Conservation (phyloP, 1,140 invertebrate species). For the Cydia strobilella region DNA sequence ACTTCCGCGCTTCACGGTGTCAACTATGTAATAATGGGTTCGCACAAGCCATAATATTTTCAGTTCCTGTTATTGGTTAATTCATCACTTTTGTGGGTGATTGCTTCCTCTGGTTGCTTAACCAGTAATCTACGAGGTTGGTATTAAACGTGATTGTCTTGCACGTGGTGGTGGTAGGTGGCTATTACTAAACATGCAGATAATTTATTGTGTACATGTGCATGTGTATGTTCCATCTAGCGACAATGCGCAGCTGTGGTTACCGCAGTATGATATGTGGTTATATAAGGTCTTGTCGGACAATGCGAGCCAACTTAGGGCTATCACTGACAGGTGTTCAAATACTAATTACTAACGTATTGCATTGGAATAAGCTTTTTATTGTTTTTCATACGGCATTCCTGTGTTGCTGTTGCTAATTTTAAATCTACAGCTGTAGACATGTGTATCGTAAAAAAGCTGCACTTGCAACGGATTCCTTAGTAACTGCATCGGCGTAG, state of each 20-base stretch:
- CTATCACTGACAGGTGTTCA: constrained; percentile 32
- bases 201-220: constrained; percentile 41
- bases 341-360: constrained; percentile 18
- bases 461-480: not conserved
- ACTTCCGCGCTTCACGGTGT: constrained; percentile 27
- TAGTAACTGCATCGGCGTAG: not conserved
- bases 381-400: not conserved
- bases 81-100: constrained; percentile 8
- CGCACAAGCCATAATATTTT: constrained; percentile 8
- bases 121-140: constrained; percentile 3
- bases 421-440: not conserved
- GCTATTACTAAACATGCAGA: constrained; percentile 22
- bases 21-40: constrained; percentile 20
- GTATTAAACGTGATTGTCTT: constrained; percentile 25
- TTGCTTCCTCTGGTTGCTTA: constrained; percentile 13
- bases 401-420: not conserved
- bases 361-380: not conserved
- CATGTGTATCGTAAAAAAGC: not conserved
- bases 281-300: constrained; percentile 35
- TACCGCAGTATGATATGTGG: constrained; percentile 57
- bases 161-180: constrained; percentile 17
- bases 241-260: constrained; percentile 58
- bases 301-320: constrained; percentile 20
- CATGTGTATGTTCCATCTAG: constrained; percentile 52
- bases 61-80: constrained; percentile 23